A percentile compares a stretch with the other conserved stretches of the same genome.
Evolutionary conservation across 2,888 invertebrate genomes (phyloP).

Genomic region (Leuctra nigra): DNA sequence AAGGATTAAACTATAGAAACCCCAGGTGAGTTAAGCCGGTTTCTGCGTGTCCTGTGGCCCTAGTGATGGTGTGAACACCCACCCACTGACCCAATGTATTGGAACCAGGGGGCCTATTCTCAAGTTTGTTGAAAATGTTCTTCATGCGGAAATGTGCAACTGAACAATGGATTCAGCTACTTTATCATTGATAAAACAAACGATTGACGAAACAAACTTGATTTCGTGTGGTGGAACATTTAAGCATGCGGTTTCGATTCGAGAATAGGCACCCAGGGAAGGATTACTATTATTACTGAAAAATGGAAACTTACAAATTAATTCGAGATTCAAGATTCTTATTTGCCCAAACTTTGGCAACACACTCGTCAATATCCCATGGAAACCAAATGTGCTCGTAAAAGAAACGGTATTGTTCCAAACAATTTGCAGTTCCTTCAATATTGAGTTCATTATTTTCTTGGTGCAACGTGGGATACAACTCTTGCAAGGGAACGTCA

Average conservation of each 20-base stretch:
- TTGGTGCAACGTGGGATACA: constrained; percentile 60
- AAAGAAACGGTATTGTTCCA: constrained; percentile 60
- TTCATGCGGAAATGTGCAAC: too few species aligned
- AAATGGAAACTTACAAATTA: constrained; percentile 39
- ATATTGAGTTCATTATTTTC: constrained; percentile 50
- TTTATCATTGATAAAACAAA: neutral
- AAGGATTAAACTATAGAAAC: too few species aligned
- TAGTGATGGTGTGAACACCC: too few species aligned
- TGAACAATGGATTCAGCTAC: too few species aligned
- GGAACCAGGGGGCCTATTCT: too few species aligned
- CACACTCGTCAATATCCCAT: constrained; percentile 60
- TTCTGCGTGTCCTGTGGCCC: too few species aligned
- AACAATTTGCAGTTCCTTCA: constrained; percentile 52
- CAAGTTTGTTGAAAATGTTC: too few species aligned
- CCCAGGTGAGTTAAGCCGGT: too few species aligned
- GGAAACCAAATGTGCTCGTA: constrained; percentile 62
- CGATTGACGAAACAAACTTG: neutral
- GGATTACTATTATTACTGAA: neutral
- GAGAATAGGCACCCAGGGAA: too few species aligned
- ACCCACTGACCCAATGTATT: too few species aligned
- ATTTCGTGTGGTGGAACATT: neutral
- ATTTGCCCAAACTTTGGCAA: constrained; percentile 50
- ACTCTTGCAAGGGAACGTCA: constrained; percentile 52
- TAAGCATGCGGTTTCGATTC: neutral
- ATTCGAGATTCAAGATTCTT: constrained; percentile 49